These are phyloP conservation scores for Anolis sagrei DNA, from an alignment of 2,113 vertebrate species.

Conservation along the genomic window DNA sequence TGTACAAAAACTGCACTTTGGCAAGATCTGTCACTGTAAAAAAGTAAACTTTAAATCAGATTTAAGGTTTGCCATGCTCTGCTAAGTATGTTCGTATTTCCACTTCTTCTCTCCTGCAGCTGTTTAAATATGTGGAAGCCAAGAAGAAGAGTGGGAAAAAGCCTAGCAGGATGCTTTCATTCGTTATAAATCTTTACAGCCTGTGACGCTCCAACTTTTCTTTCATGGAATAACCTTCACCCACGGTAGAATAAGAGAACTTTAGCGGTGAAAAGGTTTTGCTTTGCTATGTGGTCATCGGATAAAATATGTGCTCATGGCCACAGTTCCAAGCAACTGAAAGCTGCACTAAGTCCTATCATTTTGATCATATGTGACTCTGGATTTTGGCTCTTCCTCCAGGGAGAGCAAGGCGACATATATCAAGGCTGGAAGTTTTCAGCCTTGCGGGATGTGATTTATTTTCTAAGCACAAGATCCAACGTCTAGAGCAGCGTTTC, in stretches of 20 bases:
- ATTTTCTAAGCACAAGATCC: too few relatives aligned
- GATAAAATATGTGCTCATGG: not conserved
- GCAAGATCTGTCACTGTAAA: constrained; percentile 30
- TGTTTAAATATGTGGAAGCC: constrained; percentile 48
- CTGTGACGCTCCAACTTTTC: not conserved
- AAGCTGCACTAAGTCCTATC: too few relatives aligned
- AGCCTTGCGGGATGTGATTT: too few relatives aligned
- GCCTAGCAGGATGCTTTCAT: constrained; percentile 18
- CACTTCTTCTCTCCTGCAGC: constrained; percentile 36
- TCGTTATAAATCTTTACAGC: not conserved
- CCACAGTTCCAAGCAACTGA: too few relatives aligned
- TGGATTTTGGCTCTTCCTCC: too few relatives aligned
- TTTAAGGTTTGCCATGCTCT: constrained; percentile 40
- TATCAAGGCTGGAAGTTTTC: too few relatives aligned
- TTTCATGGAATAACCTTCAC: not conserved
- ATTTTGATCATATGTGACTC: too few relatives aligned
- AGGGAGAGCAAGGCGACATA: too few relatives aligned
- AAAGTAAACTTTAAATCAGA: constrained; percentile 49
- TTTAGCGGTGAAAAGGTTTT: not conserved
- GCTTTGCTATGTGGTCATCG: not conserved
- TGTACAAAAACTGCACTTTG: constrained; percentile 42
- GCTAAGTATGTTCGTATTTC: constrained; percentile 48
- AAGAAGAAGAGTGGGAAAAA: not conserved
- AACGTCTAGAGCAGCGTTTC: too few relatives aligned
- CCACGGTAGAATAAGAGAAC: not conserved